Conservation (phyloP, 2,113 vertebrate species). For the Nothoprocta perdicaria region DNA sequence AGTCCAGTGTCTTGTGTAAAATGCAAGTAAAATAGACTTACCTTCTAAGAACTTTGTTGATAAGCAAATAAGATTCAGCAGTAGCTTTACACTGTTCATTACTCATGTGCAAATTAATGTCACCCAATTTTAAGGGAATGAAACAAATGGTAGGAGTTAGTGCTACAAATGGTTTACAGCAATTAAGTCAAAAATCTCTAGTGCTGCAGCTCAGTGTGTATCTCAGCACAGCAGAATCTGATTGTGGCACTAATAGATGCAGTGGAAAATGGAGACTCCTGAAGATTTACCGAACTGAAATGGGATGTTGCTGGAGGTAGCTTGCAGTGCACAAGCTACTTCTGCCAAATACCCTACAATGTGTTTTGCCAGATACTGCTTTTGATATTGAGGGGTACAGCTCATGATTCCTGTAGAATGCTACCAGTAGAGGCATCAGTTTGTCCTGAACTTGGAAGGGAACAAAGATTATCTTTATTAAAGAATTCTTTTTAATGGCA, state of each 20-base stretch:
- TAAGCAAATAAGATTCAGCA: background rate
- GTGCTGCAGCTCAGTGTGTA: background rate
- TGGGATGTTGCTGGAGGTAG: background rate
- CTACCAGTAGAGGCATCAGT: background rate
- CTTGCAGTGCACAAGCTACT: background rate
- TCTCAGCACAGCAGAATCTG: background rate
- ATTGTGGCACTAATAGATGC: background rate
- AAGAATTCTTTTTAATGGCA: background rate
- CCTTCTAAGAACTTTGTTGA: background rate
- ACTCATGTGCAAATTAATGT: background rate
- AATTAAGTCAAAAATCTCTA: background rate
- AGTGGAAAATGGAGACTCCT: background rate
- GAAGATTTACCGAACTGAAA: background rate
- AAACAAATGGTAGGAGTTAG: background rate
- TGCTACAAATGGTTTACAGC: background rate
- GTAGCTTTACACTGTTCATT: background rate
- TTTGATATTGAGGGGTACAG: background rate
- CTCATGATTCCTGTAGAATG: background rate
- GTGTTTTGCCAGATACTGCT: background rate
- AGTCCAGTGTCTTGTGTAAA: background rate
- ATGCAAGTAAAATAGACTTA: background rate
- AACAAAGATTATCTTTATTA: background rate
- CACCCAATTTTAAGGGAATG: background rate
- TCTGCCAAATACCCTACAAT: no score
- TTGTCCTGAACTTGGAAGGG: background rate